Conservation (phyloP, 2,113 vertebrate species). For the Epinephelus fuscoguttatus region DNA sequence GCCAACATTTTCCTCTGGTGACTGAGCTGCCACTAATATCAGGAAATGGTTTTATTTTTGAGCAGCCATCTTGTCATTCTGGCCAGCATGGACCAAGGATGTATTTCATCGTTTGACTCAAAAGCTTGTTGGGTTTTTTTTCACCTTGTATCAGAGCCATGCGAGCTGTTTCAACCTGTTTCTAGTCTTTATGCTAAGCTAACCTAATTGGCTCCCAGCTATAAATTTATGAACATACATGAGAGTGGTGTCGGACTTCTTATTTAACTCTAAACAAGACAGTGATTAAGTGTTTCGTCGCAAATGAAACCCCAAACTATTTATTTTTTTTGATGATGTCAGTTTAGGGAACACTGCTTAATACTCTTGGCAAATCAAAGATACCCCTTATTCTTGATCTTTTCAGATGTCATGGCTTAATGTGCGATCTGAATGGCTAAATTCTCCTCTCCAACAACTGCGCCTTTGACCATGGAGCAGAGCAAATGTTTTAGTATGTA, state of each 20-base stretch:
- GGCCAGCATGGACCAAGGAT: neutral
- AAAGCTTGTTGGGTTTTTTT: neutral
- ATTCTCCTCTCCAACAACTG: conserved; percentile 47
- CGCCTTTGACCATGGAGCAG: conserved; percentile 37
- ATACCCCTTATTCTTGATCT: neutral
- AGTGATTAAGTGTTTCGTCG: neutral
- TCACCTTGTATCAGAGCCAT: neutral
- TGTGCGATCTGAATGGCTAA: conserved; percentile 33
- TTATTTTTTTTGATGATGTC: neutral
- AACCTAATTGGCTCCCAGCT: neutral
- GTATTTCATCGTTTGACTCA: neutral
- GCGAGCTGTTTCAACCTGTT: neutral
- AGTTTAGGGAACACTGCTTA: neutral
- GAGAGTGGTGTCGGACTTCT: neutral
- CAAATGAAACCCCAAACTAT: neutral
- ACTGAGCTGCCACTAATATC: too few species aligned
- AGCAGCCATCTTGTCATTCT: neutral
- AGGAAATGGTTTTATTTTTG: too few species aligned
- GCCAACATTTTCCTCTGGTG: too few species aligned
- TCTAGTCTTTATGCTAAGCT: neutral
- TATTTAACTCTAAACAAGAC: neutral
- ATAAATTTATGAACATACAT: neutral
- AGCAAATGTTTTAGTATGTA: conserved; percentile 37
- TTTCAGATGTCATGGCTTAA: conserved; percentile 14
- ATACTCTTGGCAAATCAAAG: neutral